These are phyloP conservation scores for Cuniculus paca DNA, from an alignment of 2,797 vertebrate genomes.

Conservation along the genomic window DNA sequence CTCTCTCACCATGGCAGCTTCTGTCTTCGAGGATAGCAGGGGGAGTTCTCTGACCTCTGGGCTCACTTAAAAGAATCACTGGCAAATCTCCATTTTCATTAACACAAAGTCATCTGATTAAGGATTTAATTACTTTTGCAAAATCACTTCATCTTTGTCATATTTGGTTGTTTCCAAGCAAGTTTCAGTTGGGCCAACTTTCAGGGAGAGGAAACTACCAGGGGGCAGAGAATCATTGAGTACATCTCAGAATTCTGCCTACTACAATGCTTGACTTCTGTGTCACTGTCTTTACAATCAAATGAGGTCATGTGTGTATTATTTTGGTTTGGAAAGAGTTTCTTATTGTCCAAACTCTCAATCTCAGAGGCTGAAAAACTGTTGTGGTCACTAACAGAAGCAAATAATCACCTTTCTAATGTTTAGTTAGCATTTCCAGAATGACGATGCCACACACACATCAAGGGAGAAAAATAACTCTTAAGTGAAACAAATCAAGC, in stretches of 20 bases:
- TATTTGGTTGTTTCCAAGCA: neutral
- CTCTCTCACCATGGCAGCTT: neutral
- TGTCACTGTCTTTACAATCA: neutral
- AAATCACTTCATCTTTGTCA: neutral
- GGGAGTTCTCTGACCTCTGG: neutral
- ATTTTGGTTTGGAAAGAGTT: no score
- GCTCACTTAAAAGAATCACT: neutral
- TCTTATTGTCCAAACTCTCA: neutral
- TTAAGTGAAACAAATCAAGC: neutral
- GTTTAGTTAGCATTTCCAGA: neutral
- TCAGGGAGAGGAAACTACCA: neutral
- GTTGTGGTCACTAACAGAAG: neutral
- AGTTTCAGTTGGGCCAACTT: neutral
- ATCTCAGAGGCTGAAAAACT: neutral
- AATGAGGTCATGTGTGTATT: neutral
- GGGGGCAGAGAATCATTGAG: neutral
- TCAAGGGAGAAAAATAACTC: rapidly evolving
- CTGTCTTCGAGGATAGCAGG: neutral
- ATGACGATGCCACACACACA: rapidly evolving
- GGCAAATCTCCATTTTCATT: neutral
- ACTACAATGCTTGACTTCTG: rapidly evolving
- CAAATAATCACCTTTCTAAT: neutral
- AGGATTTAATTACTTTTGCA: neutral
- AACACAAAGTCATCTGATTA: neutral
- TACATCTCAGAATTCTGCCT: neutral